Evolutionary conservation across 1,140 invertebrate species (phyloP), one percentile per base, ranked within the genome.

Genomic region (Ectropis grisescens): DNA sequence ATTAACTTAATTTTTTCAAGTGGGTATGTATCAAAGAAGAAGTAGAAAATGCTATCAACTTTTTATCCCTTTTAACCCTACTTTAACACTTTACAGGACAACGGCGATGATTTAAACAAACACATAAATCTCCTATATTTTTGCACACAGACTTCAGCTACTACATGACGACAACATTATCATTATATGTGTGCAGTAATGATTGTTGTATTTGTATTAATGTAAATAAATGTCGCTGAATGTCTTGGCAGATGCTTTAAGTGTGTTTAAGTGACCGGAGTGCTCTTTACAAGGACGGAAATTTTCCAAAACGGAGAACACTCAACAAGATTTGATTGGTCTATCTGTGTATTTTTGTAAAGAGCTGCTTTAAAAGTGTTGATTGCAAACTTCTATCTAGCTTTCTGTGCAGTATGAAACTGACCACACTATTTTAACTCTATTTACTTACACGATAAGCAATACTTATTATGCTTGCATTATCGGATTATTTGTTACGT

Each of bases 401-500:
- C 66, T 74, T 72, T 47, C 44, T 66, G 40, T 62, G 45, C 43
- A 45, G 40, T 43, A 24, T 57, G 33, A 36, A 33, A 49, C 32
- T 35, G n/a, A 43, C 24, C 55, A 67, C 62, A 49, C 41, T 58
- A 58, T 55, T 56, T 37, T 26, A 46, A 56, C 41, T 28, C 34
- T 48, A 52, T 50, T 33, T 56, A 46, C 27, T 45, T 33, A 67
- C 61, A 69, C 62, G 40, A 62, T 37, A 39, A 30, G 23, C 29
- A 59, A 53, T n/a, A n/a, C n/a, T n/a, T n/a, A n/a, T n/a, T n/a
- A n/a, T 68, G 70, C 70, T 75, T 75, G 70, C 70, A 47, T 62
- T 48, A 47, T 51, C 54, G 41, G 36, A 52, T 53, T 55, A 58
- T 53, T 47, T 62, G 52, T 59, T 59, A 37, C 57, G 33, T 58